Conservation (phyloP, 2,113 vertebrate species). For the Bombycilla garrulus region DNA sequence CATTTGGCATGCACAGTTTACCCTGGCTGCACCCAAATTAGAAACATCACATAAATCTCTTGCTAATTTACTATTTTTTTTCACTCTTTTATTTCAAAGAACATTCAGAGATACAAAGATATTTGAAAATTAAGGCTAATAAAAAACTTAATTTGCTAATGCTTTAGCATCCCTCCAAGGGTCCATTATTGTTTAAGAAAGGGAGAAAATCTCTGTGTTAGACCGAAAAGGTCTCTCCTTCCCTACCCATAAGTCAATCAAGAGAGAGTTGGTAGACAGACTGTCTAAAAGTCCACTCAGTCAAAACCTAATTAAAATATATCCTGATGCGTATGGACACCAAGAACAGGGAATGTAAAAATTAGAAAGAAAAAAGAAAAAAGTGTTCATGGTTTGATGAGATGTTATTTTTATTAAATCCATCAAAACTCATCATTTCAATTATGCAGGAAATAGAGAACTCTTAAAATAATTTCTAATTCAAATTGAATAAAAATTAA, state of each 20-base stretch:
- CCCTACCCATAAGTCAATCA: background rate
- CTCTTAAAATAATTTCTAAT: background rate
- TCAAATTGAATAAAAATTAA: background rate
- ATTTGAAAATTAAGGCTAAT: background rate
- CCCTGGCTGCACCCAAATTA: background rate
- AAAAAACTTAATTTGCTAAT: background rate
- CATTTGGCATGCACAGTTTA: background rate
- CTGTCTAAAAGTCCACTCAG: background rate
- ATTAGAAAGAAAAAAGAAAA: background rate
- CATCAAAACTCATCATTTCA: background rate
- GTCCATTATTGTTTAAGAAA: background rate
- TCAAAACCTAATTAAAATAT: background rate
- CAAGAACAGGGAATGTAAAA: background rate
- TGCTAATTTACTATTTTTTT: background rate
- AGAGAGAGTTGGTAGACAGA: background rate
- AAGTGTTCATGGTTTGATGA: background rate
- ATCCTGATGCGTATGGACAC: background rate
- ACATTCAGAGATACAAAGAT: background rate
- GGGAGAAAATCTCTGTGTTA: background rate
- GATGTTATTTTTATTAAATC: background rate
- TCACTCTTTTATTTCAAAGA: background rate
- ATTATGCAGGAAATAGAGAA: background rate
- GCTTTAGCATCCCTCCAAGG: background rate
- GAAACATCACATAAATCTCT: background rate
- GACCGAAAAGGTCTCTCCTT: background rate